Evolutionary conservation across 2,797 vertebrate genomes (phyloP), one percentile per base, ranked within the genome.

Genomic region (Brotogeris chrysoptera): DNA sequence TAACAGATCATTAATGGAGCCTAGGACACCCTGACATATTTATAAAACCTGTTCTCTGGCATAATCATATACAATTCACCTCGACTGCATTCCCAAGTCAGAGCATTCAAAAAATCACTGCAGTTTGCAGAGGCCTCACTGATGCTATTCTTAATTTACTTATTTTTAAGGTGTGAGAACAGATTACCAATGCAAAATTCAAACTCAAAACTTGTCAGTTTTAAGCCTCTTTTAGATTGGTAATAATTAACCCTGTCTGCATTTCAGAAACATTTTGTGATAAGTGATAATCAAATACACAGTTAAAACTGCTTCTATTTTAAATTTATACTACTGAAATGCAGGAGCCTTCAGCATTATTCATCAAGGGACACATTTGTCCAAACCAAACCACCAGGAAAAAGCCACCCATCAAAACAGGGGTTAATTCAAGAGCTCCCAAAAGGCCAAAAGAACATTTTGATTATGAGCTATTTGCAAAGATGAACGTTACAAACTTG

Each of bases 81-180:
- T 82, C 71, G 50, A 76, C 71, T 73, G 47, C 36, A 49, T 59
- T 83, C 60, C 50, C 78, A 80, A 86, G 49, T 88, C 86, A 90
- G 59, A 83, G 77, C 63, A 91, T 86, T 92, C 50, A 69, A 46
- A 46, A 95, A 95, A 79, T 21, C 73, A 16, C 27, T 71, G 86
- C 59, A 86, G 77, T 63, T 72, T 52, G 80, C 80, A 88, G 65
- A 94, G 70, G 81, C 53, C 66, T 73, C 3, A 2, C 39, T 28
- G 53, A 80, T 55, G 66, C 80, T 83, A 30, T 83, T 59, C 89
- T 82, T 65, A 28, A 81, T 69, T 78, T 60, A 78, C 59, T 95
- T 85, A 87, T 87, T 91, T 89, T 91, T 50, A 92, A 92, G 44
- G 68, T 49, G 71, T 34, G 50, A 95, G 83, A 95, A 90, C 47